phyloP scores from a whole-genome alignment of 1,140 invertebrate genomes.

The Brachionus manjavacas region DNA sequence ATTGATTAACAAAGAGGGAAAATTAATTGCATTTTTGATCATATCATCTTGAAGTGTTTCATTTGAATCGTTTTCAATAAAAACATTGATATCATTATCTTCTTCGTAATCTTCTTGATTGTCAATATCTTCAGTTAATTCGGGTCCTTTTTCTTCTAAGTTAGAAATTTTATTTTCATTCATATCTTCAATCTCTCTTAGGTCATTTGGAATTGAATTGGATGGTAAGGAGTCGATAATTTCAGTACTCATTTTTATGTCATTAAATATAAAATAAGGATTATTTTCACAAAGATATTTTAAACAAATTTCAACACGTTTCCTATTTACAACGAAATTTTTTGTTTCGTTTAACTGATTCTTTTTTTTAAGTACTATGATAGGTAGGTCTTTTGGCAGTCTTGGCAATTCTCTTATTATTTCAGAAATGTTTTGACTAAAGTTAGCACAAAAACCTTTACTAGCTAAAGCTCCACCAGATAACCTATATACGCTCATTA shows the following conservation, averaged over 20 bases:
- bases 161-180: not conserved
- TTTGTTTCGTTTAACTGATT: not conserved
- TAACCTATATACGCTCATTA: constrained; percentile 1
- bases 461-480: constrained; percentile 7
- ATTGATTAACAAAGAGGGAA: not conserved
- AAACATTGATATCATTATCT: not conserved
- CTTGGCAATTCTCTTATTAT: not conserved
- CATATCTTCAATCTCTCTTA: not conserved
- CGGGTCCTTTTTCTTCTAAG: not conserved
- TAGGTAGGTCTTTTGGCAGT: not conserved
- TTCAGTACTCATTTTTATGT: not conserved
- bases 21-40: not conserved
- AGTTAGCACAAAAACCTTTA: not conserved
- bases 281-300: constrained; percentile 14
- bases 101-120: not conserved
- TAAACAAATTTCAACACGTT: not conserved
- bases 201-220: not conserved
- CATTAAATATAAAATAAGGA: not conserved
- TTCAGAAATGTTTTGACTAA: not conserved
- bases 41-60: not conserved
- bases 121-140: not conserved
- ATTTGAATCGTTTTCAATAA: not conserved
- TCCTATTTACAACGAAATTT: not conserved
- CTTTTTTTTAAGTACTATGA: not conserved
- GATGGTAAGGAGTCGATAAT: not conserved